Percentiles rank a stretch among this genome's conserved stretches.
phyloP scores from a whole-genome alignment of 2,113 vertebrate species.

The Vombatus ursinus region DNA sequence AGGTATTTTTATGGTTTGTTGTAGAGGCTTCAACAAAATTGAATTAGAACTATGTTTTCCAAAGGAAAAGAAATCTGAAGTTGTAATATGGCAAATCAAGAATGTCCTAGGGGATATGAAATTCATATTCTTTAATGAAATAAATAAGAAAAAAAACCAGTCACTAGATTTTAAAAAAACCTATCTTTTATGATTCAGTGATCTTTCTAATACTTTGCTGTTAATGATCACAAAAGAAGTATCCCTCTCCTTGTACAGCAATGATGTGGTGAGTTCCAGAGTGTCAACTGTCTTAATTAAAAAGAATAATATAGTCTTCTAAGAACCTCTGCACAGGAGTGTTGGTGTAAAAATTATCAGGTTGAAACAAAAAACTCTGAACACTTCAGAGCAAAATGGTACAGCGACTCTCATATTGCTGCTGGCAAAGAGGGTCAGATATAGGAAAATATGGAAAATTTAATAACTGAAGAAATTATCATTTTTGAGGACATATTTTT shows the following conservation, averaged over 20 bases:
- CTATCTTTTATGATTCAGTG: conserved; percentile 52
- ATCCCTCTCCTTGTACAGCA: conserved; percentile 24
- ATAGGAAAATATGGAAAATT: not conserved
- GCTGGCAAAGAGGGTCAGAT: not conserved
- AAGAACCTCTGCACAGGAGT: conserved; percentile 37
- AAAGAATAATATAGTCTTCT: conserved; percentile 42
- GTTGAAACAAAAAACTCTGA: conserved; percentile 57
- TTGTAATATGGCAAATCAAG: conserved; percentile 49
- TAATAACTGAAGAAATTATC: conserved; percentile 59
- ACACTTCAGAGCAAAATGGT: conserved; percentile 49
- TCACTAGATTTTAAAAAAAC: conserved; percentile 10
- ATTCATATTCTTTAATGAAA: conserved; percentile 42
- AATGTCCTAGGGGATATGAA: conserved; percentile 28
- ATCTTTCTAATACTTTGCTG: conserved; percentile 48
- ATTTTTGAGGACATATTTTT: conserved; percentile 41
- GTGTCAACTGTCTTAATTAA: conserved; percentile 55
- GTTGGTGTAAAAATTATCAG: conserved; percentile 17
- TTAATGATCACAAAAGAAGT: conserved; percentile 50
- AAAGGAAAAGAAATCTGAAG: conserved; percentile 37
- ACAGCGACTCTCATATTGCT: conserved; percentile 52
- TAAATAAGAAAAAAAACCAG: conserved; percentile 56
- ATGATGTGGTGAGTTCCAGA: conserved; percentile 35
- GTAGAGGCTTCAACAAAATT: conserved; percentile 21
- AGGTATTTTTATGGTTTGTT: conserved; percentile 21
- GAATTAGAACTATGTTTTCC: conserved; percentile 10